phyloP scores from a whole-genome alignment of 2,888 invertebrate species.

The Chironomus riparius region DNA sequence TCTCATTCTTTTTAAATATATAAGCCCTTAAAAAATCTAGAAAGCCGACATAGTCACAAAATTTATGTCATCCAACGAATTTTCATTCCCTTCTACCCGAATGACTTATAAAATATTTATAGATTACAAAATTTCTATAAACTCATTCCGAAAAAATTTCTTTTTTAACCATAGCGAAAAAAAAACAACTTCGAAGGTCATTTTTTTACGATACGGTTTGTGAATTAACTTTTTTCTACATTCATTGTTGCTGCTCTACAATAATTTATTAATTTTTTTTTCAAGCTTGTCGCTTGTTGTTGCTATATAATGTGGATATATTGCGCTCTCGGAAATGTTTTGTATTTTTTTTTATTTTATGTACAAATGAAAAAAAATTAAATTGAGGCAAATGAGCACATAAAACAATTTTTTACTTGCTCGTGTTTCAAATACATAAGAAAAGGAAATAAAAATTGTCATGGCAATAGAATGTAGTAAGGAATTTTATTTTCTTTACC shows the following conservation, averaged over 20 bases:
- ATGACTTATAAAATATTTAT: slow-evolving; percentile 25
- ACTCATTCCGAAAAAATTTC: neutral
- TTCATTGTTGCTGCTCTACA: neutral
- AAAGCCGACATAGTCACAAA: no score
- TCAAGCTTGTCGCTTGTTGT: no score
- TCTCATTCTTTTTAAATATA: no score
- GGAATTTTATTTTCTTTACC: neutral
- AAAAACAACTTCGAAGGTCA: slow-evolving; percentile 21
- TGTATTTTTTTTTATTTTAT: slow-evolving; percentile 4
- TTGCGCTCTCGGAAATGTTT: slow-evolving; percentile 8
- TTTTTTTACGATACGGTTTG: slow-evolving; percentile 5
- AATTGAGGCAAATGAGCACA: slow-evolving; percentile 7
- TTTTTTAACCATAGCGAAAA: neutral
- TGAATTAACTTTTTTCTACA: slow-evolving; percentile 1
- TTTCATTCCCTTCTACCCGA: neutral
- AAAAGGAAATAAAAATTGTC: neutral
- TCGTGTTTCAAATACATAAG: neutral
- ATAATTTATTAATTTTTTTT: no score
- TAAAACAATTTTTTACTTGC: neutral
- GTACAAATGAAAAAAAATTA: neutral
- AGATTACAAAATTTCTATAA: slow-evolving; percentile 6
- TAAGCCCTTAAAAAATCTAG: no score
- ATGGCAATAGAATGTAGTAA: neutral
- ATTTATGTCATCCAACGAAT: neutral
- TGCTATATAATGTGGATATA: neutral